Conservation (phyloP, 1,140 invertebrate species). For the Drosophila mauritiana region DNA sequence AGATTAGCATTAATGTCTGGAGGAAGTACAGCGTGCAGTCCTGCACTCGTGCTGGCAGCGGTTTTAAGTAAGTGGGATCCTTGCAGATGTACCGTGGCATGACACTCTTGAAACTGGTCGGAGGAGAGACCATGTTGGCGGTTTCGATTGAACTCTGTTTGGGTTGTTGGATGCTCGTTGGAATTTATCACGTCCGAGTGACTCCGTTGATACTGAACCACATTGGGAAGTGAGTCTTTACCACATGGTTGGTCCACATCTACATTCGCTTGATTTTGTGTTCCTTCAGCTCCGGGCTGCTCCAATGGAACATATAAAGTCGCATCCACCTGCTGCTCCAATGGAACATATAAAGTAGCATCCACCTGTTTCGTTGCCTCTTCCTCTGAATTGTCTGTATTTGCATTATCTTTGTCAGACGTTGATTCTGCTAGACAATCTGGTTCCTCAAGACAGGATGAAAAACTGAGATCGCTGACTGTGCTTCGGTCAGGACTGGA, state of each 20-base stretch:
- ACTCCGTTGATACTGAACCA: slow-evolving; percentile 8
- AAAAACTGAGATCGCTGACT: slow-evolving; percentile 44
- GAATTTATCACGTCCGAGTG: slow-evolving; percentile 52
- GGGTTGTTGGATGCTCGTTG: slow-evolving; percentile 9
- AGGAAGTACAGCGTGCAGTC: slow-evolving; percentile 14
- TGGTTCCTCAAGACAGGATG: slow-evolving; percentile 48
- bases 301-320: background rate
- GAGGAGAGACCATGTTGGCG: slow-evolving; percentile 55
- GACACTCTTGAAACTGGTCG: slow-evolving; percentile 45
- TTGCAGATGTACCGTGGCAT: slow-evolving; percentile 39
- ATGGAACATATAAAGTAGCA: background rate
- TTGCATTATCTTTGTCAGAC: background rate
- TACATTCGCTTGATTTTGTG: background rate
- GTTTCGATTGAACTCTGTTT: slow-evolving; percentile 37
- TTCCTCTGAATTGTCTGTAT: background rate
- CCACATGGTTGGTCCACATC: background rate
- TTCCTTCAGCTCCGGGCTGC: background rate
- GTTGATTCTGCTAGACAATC: background rate
- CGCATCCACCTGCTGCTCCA: background rate
- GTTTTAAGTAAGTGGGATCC: background rate
- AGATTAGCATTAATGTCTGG: slow-evolving; percentile 74
- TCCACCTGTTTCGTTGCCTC: background rate
- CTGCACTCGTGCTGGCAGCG: slow-evolving; percentile 1
- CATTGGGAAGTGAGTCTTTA: background rate
- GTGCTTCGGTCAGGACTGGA: slow-evolving; percentile 51